These are phyloP conservation scores for Nymphalis io DNA, from an alignment of 1,140 invertebrate genomes.

Conservation along the genomic window DNA sequence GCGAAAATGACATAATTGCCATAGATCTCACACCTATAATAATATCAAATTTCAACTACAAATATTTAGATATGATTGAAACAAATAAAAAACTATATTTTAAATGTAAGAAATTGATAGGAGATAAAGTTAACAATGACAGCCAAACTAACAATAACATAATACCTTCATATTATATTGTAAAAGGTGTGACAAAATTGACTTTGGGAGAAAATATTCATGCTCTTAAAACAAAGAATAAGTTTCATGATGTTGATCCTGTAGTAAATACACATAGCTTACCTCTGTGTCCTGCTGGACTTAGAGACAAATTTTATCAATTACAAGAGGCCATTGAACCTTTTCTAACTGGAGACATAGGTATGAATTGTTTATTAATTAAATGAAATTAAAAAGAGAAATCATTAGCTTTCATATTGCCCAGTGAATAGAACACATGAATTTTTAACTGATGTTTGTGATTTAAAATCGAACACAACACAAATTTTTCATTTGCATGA, in stretches of 20 bases:
- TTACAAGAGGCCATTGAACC: slow-evolving; percentile 71
- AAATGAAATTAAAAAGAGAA: no score
- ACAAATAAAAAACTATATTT: slow-evolving; percentile 64
- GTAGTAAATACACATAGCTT: slow-evolving; percentile 34
- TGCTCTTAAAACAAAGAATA: slow-evolving; percentile 65
- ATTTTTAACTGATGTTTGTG: no score
- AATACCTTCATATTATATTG: slow-evolving; percentile 65
- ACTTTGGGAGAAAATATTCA: slow-evolving; percentile 71
- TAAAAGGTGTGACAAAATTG: slow-evolving; percentile 73
- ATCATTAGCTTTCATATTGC: background rate
- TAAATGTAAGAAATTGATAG: slow-evolving; percentile 66
- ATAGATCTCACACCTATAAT: slow-evolving; percentile 66
- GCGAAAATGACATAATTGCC: slow-evolving; percentile 69
- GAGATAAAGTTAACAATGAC: slow-evolving; percentile 34
- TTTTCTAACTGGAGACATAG: slow-evolving; percentile 72
- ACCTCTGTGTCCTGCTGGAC: slow-evolving; percentile 64
- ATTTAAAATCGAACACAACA: no score
- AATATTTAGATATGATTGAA: slow-evolving; percentile 72
- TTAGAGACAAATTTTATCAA: slow-evolving; percentile 67
- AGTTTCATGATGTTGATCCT: slow-evolving; percentile 47
- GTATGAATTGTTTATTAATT: slow-evolving; percentile 45
- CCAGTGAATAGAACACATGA: no score
- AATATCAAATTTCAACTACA: slow-evolving; percentile 69
- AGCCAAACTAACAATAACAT: slow-evolving; percentile 36
- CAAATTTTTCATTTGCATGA: no score